phyloP scores from a whole-genome alignment of 2,113 vertebrate species.

The Rissa tridactyla region DNA sequence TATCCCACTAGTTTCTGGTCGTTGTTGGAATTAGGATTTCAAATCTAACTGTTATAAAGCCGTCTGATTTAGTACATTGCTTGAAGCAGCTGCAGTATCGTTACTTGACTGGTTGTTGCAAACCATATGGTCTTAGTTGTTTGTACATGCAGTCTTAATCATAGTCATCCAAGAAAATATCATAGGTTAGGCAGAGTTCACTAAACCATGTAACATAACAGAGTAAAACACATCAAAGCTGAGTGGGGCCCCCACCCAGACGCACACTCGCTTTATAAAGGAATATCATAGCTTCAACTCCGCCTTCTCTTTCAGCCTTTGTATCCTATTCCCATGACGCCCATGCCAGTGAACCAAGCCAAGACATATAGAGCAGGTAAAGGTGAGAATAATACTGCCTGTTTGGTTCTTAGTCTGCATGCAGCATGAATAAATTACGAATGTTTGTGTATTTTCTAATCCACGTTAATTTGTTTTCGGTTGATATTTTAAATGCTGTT shows the following conservation, averaged over 20 bases:
- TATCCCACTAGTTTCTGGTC: background rate
- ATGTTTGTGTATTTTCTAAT: background rate
- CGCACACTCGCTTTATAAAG: background rate
- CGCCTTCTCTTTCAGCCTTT: slow-evolving; percentile 82
- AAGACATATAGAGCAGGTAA: slow-evolving; percentile 99
- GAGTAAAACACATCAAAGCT: background rate
- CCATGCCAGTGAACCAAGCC: slow-evolving; percentile 96
- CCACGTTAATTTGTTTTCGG: rapidly evolving
- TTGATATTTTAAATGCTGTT: background rate
- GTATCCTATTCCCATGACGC: slow-evolving; percentile 96
- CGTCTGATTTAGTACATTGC: background rate
- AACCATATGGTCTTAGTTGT: background rate
- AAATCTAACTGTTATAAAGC: background rate
- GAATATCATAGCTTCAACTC: slow-evolving; percentile 6
- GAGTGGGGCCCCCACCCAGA: background rate
- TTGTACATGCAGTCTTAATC: background rate
- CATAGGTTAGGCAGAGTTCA: slow-evolving; percentile 16
- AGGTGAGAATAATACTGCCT: slow-evolving; percentile 89
- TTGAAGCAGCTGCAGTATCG: background rate
- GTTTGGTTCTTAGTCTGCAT: slow-evolving; percentile 74
- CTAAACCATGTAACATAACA: background rate
- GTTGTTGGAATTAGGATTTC: background rate
- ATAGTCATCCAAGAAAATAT: background rate
- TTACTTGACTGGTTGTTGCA: background rate
- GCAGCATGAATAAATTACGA: slow-evolving; percentile 58